phyloP scores from a whole-genome alignment of 2,797 vertebrate species.

The Novumbra hubbsi region DNA sequence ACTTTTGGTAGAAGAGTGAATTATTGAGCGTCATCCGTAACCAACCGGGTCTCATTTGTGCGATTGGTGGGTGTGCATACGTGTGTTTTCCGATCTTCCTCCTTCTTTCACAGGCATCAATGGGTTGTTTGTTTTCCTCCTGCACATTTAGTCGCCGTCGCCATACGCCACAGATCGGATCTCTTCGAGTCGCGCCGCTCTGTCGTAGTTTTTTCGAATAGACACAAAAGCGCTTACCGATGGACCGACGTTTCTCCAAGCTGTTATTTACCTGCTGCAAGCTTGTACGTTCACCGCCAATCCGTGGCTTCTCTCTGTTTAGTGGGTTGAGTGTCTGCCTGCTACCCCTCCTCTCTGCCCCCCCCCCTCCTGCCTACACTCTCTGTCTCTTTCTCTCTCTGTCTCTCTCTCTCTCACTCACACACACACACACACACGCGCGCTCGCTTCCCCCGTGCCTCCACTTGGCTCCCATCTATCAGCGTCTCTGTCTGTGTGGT shows the following conservation, averaged over 20 bases:
- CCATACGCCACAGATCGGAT: not conserved
- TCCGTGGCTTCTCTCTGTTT: not conserved
- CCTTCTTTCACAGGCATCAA: no score
- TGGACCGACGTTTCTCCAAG: not conserved
- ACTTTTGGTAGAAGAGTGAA: constrained; percentile 20
- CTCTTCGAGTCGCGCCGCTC: constrained; percentile 3
- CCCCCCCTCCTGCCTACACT: constrained; percentile 24
- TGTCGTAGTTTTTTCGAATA: not conserved
- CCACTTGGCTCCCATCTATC: constrained; percentile 18
- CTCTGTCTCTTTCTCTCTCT: constrained; percentile 21
- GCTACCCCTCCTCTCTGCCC: constrained; percentile 35
- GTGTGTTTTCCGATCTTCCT: not conserved
- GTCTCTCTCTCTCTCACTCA: not conserved
- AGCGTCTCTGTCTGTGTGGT: constrained; percentile 59
- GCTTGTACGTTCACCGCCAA: constrained; percentile 19
- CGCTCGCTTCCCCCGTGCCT: constrained; percentile 18
- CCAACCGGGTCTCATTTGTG: not conserved
- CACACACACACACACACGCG: constrained; percentile 15
- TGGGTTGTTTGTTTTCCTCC: not conserved
- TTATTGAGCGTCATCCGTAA: constrained; percentile 16
- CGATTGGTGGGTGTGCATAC: not conserved
- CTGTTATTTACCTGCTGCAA: constrained; percentile 24
- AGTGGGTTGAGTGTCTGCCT: constrained; percentile 29
- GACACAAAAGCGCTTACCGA: no score
- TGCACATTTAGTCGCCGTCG: not conserved